Percentiles rank a stretch among this genome's conserved stretches.
phyloP scores from a whole-genome alignment of 2,113 vertebrate genomes.

The Spilogale gracilis region DNA sequence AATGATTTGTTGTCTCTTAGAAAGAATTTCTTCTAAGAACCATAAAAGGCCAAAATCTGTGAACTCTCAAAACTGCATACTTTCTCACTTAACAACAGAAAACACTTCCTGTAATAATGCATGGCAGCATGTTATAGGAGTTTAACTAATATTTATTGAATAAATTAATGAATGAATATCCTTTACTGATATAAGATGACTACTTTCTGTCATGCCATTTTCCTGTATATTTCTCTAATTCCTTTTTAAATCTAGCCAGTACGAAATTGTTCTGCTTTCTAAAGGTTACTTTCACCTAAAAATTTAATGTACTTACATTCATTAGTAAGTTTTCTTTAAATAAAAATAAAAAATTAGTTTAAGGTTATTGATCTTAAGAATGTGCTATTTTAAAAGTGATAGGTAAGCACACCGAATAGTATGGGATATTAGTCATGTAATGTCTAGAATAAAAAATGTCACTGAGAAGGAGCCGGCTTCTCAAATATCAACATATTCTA shows the following conservation, averaged over 20 bases:
- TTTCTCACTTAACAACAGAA: not conserved
- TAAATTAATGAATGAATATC: not conserved
- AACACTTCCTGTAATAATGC: not conserved
- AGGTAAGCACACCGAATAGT: not conserved
- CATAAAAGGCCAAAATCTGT: not conserved
- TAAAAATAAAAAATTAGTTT: conserved; percentile 35
- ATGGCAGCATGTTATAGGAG: not conserved
- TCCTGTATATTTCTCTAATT: not conserved
- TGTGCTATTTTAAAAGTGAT: not conserved
- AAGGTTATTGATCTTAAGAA: not conserved
- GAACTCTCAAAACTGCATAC: not conserved
- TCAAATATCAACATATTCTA: not conserved
- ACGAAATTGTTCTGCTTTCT: not conserved
- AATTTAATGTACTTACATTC: not conserved
- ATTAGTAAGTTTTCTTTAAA: not conserved
- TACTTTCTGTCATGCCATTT: not conserved
- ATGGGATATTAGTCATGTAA: not conserved
- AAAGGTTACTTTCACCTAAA: not conserved
- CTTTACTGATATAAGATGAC: not conserved
- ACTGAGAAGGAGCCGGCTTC: not conserved
- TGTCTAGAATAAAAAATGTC: not conserved
- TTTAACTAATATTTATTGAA: not conserved
- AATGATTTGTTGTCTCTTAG: not conserved
- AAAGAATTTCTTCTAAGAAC: conserved; percentile 32
- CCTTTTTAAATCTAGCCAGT: not conserved